Base-by-base conservation (phyloP, 2,888 invertebrate species). In the Byasa hedistus region DNA sequence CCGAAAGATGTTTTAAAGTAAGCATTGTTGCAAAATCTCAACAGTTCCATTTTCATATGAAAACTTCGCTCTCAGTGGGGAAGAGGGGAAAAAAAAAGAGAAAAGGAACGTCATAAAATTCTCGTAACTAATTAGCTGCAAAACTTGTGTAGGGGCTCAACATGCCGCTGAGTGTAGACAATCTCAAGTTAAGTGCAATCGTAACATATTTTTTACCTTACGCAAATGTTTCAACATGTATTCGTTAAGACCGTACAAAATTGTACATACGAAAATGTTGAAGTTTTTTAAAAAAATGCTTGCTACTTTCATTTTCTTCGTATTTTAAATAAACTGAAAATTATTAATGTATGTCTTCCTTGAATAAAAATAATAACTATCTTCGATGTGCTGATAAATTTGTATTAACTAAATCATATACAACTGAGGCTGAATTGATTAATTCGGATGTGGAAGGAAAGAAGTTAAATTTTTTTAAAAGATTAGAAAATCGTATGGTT, bases 71-170 rank as follows among this genome's bases (percentile, higher is more conserved):
- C 48, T 27, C n/a, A 44, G 44, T 15, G 24, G n/a, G n/a, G 39
- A 22, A n/a, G 54, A n/a, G 64, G 21, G 24, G 36, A 5, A 44
- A 61, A 61, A 61, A 44, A 32, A 3, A 58, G 23, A 58, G 62
- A 57, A 66, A 66, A 58, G 24, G 57, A 61, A 66, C 66, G 62
- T 66, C 58, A 66, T 66, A 65, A 65, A 65, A 66, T 62, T 58
- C 66, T 62, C 66, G 56, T 58, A 58, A 61, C 66, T 66, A 66
- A 66, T 66, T 66, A 66, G 66, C 66, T 58, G 66, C 66, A 62
- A 66, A 66, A 57, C 57, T 66, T 58, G 62, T 54, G 54, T 24
- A 57, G 61, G 58, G 39, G 48, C 58, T 66, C 62, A 52, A 66
- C 61, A 62, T 55, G 54, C 55, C 19, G 60, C 32, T 39, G 58